Evolutionary conservation across 2,113 vertebrate species (phyloP), one percentile per base, ranked within the genome.

Genomic region (Cynoglossus semilaevis): DNA sequence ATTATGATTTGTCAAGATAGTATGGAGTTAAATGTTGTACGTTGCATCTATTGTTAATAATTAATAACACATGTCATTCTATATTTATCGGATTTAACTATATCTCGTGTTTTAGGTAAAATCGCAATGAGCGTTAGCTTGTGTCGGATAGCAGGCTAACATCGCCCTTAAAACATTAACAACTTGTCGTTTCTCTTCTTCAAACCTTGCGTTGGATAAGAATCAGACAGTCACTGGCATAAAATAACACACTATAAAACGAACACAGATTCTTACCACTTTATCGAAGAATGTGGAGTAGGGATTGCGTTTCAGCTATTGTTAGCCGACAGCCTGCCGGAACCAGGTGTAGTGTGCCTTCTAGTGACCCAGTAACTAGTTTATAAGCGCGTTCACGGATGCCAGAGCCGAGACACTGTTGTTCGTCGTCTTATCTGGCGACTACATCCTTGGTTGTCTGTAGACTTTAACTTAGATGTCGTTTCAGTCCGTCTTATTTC

Each of bases 241-340:
- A 15, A 0, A 17, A 2, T 5, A 13, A 0, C 1, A 5, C 18
- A 1, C 10, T n/a, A 15, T 5, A 0, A 0, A 55, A 14, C 17
- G 1, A 19, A 0, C 42, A 19, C 8, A 45, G 2, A 55, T 36
- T 81, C 80, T 84, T 85, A 89, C 86, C 86, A 66, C 63, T 67
- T 53, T 53, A 19, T 7, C 11, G 50, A 0, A 15, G 56, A 42
- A 59, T 8, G 49, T 43, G 50, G 41, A 71, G 59, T 51, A 49
- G 14, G 56, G 53, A 61, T 45, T 65, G 40, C 22, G 58, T 45
- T 67, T 47, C 53, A 62, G 80, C 72, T 79, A 79, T 48, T 2
- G 62, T 67, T 80, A 85, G 71, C 79, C 58, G 62, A 18, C 41
- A 69, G 62, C 17, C 38, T 82, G 3, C 47, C 63, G 45, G n/a